Percentiles rank a stretch among this genome's conserved stretches.
Conservation (phyloP, 2,888 invertebrate species). For the Clitarchus hookeri region DNA sequence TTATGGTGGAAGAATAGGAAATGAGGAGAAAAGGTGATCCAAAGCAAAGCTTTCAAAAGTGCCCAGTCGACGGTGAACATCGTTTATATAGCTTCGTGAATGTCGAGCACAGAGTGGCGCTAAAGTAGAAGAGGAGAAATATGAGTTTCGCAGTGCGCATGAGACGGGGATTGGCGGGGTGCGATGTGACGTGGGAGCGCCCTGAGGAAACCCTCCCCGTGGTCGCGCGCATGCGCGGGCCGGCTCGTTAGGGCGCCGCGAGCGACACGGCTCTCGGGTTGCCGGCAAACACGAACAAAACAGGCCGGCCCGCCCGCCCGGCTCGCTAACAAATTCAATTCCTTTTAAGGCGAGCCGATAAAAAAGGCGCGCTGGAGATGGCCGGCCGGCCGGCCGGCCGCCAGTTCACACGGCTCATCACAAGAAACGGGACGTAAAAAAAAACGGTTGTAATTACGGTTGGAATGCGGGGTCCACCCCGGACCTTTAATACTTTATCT, state of each 20-base stretch:
- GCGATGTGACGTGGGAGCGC: background rate
- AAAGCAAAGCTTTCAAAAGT: no score
- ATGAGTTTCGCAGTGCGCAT: no score
- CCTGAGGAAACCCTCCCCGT: background rate
- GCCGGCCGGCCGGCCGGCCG: background rate
- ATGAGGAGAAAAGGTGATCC: no score
- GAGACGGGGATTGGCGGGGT: no score
- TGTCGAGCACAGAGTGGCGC: no score
- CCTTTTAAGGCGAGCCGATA: slow-evolving; percentile 14
- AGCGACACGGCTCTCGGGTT: background rate
- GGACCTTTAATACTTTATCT: slow-evolving; percentile 14
- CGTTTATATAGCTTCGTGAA: no score
- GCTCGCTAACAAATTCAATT: slow-evolving; percentile 14
- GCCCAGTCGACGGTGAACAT: no score
- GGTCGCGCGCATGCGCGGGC: background rate
- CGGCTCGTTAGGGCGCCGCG: background rate
- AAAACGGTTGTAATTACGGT: slow-evolving; percentile 14
- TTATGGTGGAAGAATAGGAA: no score
- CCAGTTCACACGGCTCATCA: slow-evolving; percentile 14
- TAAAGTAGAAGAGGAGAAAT: no score
- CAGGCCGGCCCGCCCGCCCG: background rate
- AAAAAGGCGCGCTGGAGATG: slow-evolving; percentile 14
- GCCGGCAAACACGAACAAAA: slow-evolving; percentile 1
- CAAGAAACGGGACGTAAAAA: slow-evolving; percentile 3
- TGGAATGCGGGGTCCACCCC: slow-evolving; percentile 14